Percentiles rank a stretch among this genome's conserved stretches.
phyloP scores from a whole-genome alignment of 1,140 invertebrate genomes.

The Octopus sinensis region DNA sequence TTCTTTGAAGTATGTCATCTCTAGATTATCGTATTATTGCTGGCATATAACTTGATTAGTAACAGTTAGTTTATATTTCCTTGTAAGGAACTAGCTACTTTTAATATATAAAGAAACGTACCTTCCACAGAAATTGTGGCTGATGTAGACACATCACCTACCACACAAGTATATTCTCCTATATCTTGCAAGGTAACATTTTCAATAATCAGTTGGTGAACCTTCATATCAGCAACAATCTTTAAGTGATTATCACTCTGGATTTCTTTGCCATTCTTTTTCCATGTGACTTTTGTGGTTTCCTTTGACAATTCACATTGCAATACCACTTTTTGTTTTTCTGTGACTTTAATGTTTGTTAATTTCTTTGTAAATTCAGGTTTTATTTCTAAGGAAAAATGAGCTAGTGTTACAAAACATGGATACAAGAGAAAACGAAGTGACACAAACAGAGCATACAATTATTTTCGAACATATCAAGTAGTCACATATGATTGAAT shows the following conservation, averaged over 20 bases:
- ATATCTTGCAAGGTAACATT: constrained; percentile 34
- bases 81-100: no score
- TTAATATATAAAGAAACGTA: constrained; percentile 9
- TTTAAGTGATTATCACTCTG: constrained; percentile 41
- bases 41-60: no score
- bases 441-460: no score
- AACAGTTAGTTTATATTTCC: no score
- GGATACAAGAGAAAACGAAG: no score
- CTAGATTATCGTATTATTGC: no score
- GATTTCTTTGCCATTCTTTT: constrained; percentile 57
- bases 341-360: constrained; percentile 32
- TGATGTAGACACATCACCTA: constrained; percentile 34
- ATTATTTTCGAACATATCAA: no score
- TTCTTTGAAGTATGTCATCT: no score
- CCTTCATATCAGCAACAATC: constrained; percentile 52
- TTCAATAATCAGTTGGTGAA: constrained; percentile 35
- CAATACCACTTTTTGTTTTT: constrained; percentile 34
- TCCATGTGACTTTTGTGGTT: constrained; percentile 48
- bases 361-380: constrained; percentile 31
- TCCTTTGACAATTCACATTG: constrained; percentile 36
- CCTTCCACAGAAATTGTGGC: constrained; percentile 36
- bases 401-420: neutral
- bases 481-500: no score
- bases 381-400: constrained; percentile 34
- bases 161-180: constrained; percentile 45